phyloP scores from a whole-genome alignment of 2,113 vertebrate genomes.

The Rhombomys opimus region DNA sequence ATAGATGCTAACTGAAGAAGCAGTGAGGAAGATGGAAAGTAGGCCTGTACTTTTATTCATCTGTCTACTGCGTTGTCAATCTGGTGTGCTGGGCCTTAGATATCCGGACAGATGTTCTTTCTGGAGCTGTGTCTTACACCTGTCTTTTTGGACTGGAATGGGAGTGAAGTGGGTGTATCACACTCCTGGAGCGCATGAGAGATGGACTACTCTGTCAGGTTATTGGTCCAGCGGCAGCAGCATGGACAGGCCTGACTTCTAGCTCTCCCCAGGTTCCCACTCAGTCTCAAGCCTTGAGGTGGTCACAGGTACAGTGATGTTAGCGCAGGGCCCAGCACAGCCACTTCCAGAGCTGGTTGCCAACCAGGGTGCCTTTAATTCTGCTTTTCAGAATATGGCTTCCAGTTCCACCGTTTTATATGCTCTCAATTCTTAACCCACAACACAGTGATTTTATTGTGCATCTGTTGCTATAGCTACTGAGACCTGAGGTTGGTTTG shows the following conservation, averaged over 20 bases:
- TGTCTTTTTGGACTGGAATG: not conserved
- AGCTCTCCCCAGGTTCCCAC: not conserved
- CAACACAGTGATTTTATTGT: not conserved
- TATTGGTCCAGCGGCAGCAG: not conserved
- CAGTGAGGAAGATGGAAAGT: too few species aligned
- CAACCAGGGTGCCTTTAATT: not conserved
- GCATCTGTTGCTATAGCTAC: not conserved
- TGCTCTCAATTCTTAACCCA: not conserved
- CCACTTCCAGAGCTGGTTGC: not conserved
- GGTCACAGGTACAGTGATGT: too few species aligned
- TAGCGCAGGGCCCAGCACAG: too few species aligned
- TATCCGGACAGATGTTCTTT: not conserved
- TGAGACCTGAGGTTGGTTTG: not conserved
- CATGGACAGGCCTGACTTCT: fast-evolving
- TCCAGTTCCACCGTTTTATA: not conserved
- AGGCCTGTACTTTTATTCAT: not conserved
- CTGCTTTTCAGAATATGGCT: not conserved
- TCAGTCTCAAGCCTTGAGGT: not conserved
- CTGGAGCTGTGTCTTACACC: not conserved
- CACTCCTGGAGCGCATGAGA: too few species aligned
- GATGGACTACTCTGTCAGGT: not conserved
- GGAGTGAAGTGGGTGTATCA: fast-evolving
- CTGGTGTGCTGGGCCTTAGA: too few species aligned
- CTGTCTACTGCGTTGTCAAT: not conserved
- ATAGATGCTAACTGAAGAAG: not conserved